These are phyloP conservation scores for Caenorhabditis sp. DNA, from an alignment of 2,888 invertebrate species.

Conservation along the genomic window DNA sequence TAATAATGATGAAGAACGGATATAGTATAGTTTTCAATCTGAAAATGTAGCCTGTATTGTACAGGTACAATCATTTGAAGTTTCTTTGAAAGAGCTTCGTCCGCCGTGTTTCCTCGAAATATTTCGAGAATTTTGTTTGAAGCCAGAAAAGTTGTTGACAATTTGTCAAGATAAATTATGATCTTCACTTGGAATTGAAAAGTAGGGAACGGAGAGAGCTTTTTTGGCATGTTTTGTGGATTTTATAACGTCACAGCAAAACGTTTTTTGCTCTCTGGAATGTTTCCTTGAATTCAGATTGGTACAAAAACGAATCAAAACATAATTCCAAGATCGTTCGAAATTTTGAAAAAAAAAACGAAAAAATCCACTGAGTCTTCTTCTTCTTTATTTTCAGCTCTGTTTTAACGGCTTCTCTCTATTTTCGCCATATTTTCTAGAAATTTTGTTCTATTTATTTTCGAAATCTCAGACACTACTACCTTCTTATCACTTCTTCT, in stretches of 20 bases:
- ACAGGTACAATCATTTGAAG: no score
- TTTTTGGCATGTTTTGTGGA: background rate
- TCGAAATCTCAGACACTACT: background rate
- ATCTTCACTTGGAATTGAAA: background rate
- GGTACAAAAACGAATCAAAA: no score
- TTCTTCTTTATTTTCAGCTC: background rate
- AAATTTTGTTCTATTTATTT: background rate
- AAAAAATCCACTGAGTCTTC: background rate
- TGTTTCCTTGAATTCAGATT: no score
- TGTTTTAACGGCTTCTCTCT: background rate
- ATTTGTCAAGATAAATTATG: background rate
- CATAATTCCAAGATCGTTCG: no score
- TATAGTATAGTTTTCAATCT: background rate
- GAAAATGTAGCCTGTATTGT: no score
- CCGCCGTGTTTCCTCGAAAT: background rate
- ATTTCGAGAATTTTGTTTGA: background rate
- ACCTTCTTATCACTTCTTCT: constrained; percentile 18
- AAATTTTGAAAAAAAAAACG: no score
- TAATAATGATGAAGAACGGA: background rate
- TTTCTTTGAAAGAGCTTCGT: background rate
- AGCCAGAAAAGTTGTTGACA: background rate
- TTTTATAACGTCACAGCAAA: background rate
- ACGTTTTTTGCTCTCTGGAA: no score
- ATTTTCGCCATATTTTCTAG: background rate
- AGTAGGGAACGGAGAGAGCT: background rate